phyloP scores from a whole-genome alignment of 2,888 invertebrate genomes.

The Lepetodrilus schrolli region DNA sequence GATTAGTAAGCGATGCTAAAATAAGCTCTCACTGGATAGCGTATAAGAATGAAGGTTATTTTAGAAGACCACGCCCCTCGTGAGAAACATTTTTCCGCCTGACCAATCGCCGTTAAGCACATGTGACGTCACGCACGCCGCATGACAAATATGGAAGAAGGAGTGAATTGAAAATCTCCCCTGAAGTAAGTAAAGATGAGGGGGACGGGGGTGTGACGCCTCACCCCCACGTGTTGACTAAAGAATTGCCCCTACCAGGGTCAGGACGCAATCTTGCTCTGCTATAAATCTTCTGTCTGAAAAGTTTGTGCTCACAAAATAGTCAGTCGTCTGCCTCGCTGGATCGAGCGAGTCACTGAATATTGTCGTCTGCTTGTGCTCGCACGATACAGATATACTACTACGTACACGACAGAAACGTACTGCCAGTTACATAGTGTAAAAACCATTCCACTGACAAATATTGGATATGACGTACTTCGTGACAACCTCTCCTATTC shows the following conservation, averaged over 20 bases:
- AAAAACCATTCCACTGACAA: background rate
- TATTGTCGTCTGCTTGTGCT: background rate
- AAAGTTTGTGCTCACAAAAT: background rate
- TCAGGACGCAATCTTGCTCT: background rate
- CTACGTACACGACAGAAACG: background rate
- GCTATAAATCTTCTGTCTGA: background rate
- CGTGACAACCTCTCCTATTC: background rate
- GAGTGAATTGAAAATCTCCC: constrained; percentile 20
- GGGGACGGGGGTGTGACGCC: background rate
- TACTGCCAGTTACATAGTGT: too few relatives aligned
- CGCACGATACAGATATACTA: too few relatives aligned
- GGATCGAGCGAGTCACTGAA: background rate
- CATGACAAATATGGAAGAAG: constrained; percentile 19
- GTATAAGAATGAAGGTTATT: constrained; percentile 19
- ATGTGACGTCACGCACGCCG: background rate
- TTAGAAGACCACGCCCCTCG: constrained; percentile 13
- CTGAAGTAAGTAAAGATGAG: background rate
- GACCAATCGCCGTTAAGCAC: background rate
- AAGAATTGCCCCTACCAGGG: constrained; percentile 10
- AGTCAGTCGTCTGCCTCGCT: background rate
- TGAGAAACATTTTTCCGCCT: constrained; percentile 8
- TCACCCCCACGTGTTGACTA: background rate
- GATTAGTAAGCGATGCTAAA: background rate
- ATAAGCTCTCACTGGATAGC: background rate
- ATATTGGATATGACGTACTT: constrained; percentile 9